Evolutionary conservation across 2,113 vertebrate genomes (phyloP).

Genomic region (Sula dactylatra): DNA sequence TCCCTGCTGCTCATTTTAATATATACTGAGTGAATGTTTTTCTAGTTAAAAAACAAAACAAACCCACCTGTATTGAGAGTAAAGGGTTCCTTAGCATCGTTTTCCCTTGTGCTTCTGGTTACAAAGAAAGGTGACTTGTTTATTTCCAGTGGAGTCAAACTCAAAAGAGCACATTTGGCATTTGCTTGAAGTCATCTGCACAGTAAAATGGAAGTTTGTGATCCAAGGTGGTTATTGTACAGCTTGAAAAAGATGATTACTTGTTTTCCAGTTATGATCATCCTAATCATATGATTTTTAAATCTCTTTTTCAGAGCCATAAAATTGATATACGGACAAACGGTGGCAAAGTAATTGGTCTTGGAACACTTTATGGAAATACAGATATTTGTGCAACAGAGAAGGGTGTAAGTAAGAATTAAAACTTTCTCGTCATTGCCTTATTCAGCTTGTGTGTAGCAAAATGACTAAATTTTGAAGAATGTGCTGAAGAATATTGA

Average conservation of each 20-base stretch:
- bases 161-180: not conserved
- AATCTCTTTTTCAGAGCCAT: slow-evolving; percentile 78
- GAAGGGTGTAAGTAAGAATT: slow-evolving; percentile 80
- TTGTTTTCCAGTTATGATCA: not conserved
- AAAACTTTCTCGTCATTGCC: not conserved
- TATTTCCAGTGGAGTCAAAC: not conserved
- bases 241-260: not conserved
- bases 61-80: not conserved
- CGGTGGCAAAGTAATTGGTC: slow-evolving; percentile 84
- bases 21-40: not conserved
- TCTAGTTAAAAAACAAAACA: not conserved
- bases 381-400: slow-evolving; percentile 81
- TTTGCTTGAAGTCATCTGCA: not conserved
- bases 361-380: slow-evolving; percentile 88
- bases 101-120: not conserved
- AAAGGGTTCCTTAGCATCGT: not conserved
- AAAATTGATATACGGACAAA: slow-evolving; percentile 80
- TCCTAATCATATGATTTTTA: not conserved
- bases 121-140: not conserved
- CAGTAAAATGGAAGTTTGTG: not conserved
- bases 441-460: not conserved
- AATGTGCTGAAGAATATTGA: not conserved
- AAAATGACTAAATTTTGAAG: not conserved
- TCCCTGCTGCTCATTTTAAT: not conserved
- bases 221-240: not conserved